Conservation (phyloP, 2,888 invertebrate genomes). For the Sarcophaga carnaria region DNA sequence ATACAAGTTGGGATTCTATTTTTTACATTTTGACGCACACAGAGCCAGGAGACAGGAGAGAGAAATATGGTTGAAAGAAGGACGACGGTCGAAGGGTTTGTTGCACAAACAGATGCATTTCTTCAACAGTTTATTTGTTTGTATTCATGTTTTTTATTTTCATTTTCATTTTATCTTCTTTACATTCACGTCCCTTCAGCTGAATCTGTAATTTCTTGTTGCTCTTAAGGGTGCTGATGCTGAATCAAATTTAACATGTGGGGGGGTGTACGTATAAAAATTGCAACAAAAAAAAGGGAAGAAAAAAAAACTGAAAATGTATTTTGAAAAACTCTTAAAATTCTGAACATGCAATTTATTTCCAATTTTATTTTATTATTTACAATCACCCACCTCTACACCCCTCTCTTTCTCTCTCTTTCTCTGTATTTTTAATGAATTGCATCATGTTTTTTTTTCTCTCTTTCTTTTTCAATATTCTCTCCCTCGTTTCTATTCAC, state of each 20-base stretch:
- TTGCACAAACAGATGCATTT: neutral
- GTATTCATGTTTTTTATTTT: neutral
- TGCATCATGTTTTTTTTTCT: slow-evolving; percentile 40
- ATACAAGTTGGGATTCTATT: slow-evolving; percentile 20
- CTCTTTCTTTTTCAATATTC: neutral
- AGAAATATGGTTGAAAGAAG: neutral
- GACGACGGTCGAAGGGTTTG: neutral
- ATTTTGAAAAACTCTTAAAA: slow-evolving; percentile 51
- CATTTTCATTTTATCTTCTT: neutral
- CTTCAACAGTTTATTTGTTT: neutral
- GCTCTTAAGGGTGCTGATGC: slow-evolving; percentile 5
- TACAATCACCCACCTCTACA: slow-evolving; percentile 13
- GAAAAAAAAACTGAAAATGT: slow-evolving; percentile 6
- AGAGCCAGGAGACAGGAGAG: neutral
- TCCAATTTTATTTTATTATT: slow-evolving; percentile 53
- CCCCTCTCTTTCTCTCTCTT: neutral
- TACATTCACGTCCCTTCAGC: neutral
- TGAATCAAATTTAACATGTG: neutral
- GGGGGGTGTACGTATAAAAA: neutral
- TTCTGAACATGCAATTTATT: slow-evolving; percentile 64
- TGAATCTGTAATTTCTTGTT: neutral
- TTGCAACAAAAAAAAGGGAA: neutral
- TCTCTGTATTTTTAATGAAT: slow-evolving; percentile 47
- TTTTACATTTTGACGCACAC: neutral
- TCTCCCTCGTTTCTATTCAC: neutral